These are phyloP conservation scores for Troides helena DNA, from an alignment of 2,888 invertebrate genomes.

Conservation along the genomic window DNA sequence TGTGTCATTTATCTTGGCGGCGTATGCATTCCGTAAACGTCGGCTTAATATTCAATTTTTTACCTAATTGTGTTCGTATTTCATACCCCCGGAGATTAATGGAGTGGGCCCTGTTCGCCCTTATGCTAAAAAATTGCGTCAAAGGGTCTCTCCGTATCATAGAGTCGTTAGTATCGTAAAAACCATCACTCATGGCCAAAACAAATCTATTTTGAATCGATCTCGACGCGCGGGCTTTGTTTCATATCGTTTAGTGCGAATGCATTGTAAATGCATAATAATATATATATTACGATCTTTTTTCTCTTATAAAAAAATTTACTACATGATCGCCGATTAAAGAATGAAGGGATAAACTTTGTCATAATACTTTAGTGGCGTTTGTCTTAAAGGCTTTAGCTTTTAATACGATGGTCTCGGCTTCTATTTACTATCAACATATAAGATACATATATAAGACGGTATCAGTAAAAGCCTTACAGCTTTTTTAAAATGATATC, in stretches of 20 bases:
- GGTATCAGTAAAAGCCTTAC: neutral
- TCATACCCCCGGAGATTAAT: slow-evolving; percentile 57
- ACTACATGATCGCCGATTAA: no score
- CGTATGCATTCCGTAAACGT: slow-evolving; percentile 43
- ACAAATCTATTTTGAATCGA: slow-evolving; percentile 55
- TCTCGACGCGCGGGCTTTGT: slow-evolving; percentile 37
- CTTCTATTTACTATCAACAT: neutral
- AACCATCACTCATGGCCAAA: slow-evolving; percentile 67
- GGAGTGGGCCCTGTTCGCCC: slow-evolving; percentile 54
- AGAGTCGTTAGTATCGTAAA: slow-evolving; percentile 59
- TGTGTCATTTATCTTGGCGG: slow-evolving; percentile 45
- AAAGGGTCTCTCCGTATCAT: slow-evolving; percentile 61
- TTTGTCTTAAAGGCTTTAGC: neutral
- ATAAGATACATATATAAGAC: neutral
- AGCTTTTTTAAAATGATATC: neutral
- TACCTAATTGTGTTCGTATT: slow-evolving; percentile 54
- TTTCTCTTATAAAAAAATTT: neutral
- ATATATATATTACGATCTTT: neutral
- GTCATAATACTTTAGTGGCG: neutral
- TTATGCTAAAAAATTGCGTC: slow-evolving; percentile 63
- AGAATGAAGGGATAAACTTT: neutral
- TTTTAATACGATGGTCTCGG: neutral
- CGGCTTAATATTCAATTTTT: slow-evolving; percentile 59
- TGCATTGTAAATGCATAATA: neutral
- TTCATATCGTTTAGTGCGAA: slow-evolving; percentile 38